Evolutionary conservation across 2,797 vertebrate species (phyloP).

Genomic region (Cynopterus sphinx): DNA sequence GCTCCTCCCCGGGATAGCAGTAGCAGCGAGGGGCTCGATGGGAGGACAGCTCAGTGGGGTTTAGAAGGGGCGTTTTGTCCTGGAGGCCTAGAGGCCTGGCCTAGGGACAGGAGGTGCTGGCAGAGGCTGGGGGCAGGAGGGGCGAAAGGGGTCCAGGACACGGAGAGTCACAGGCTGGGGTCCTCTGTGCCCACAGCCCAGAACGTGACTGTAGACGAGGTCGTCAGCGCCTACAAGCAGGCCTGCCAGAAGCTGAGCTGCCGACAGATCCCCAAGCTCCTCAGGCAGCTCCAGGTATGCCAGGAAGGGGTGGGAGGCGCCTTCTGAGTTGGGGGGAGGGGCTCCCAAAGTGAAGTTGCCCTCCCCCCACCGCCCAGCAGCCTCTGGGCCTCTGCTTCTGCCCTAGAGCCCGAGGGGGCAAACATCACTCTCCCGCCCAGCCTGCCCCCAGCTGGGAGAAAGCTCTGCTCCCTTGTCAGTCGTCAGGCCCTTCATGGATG

Average conservation of each 20-base stretch:
- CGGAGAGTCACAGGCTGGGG: not conserved
- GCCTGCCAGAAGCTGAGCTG: constrained; percentile 97
- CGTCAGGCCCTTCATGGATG: not conserved
- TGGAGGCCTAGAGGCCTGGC: too few species aligned
- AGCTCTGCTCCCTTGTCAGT: not conserved
- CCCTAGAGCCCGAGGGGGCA: not conserved
- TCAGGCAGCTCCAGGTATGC: constrained; percentile 94
- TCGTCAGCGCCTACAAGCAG: constrained; percentile 92
- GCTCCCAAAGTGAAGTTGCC: not conserved
- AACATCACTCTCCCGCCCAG: not conserved
- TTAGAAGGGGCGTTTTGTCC: not conserved
- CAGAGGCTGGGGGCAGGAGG: not conserved
- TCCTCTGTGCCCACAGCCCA: constrained; percentile 87
- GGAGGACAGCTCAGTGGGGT: not conserved
- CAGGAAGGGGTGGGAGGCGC: accelerated
- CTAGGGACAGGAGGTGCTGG: too few species aligned
- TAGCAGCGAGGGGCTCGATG: not conserved
- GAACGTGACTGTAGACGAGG: constrained; percentile 95
- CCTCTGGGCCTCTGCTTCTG: not conserved
- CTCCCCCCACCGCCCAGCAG: not conserved
- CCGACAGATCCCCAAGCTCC: constrained; percentile 94
- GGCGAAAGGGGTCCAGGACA: not conserved
- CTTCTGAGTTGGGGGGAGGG: accelerated
- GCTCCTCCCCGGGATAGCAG: not conserved
- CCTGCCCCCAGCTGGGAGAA: not conserved